Conservation (phyloP, 2,888 invertebrate species). For the Dynastes tityus region DNA sequence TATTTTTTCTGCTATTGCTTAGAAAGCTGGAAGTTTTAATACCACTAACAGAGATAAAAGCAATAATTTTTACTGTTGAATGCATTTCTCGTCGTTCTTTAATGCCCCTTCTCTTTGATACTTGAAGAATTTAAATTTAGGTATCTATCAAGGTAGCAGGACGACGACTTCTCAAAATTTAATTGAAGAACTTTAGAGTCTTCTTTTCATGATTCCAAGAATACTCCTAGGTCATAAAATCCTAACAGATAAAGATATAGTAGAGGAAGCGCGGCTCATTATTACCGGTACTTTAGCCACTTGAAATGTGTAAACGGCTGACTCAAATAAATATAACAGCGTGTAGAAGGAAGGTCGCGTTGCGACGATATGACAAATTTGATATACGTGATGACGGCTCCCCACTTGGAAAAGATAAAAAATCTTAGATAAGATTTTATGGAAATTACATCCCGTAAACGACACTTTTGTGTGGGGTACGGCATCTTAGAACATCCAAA, state of each 20-base stretch:
- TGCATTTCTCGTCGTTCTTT: no score
- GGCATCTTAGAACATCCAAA: constrained; percentile 28
- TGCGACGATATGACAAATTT: constrained; percentile 47
- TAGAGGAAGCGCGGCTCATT: constrained; percentile 2
- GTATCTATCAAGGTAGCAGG: no score
- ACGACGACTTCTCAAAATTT: no score
- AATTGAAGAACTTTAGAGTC: background rate
- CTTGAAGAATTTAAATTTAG: background rate
- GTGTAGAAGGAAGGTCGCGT: constrained; percentile 9
- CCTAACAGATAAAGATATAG: constrained; percentile 14
- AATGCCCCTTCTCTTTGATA: no score
- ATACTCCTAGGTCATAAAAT: background rate
- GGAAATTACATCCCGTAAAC: constrained; percentile 50
- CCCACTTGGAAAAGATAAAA: constrained; percentile 43
- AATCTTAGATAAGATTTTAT: constrained; percentile 49
- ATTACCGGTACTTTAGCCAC: constrained; percentile 23
- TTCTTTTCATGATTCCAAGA: background rate
- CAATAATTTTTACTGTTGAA: no score
- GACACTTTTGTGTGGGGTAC: constrained; percentile 47
- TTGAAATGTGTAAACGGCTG: constrained; percentile 32
- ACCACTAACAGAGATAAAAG: no score
- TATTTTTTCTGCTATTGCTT: no score
- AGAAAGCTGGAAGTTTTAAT: no score
- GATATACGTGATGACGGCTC: constrained; percentile 49
- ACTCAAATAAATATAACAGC: constrained; percentile 30